Base-by-base conservation (phyloP, 1,140 invertebrate species). In the Coenobita brevimanus region DNA sequence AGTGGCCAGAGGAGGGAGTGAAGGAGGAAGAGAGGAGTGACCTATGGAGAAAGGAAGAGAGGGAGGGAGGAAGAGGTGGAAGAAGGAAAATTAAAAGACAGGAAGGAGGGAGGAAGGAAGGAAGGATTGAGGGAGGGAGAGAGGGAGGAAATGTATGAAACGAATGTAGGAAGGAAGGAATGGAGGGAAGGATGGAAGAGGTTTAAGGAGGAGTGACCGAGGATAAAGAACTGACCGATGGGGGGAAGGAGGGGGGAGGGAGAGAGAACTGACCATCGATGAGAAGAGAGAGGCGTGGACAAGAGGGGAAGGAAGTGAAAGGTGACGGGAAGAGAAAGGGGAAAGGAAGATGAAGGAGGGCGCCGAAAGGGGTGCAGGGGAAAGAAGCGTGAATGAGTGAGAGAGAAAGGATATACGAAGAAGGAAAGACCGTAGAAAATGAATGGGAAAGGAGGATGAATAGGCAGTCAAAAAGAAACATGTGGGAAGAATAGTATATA, bases 1-100 rank as follows among this genome's bases (percentile, higher is more conserved):
- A 30, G 60, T 54, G 64, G 54, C 62, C 54, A 81, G 79, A 81
- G 79, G 60, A 81, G 79, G 64, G 54, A 81, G 79, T 64, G 79
- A 81, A 57, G 64, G 38, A 62, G 78, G 60, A 54, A 62, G 78
- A 80, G 78, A 80, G 78, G 50, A 80, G 78, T 60, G 57, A 80
- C 54, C 54, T 27, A 80, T n/a, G 60, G 50, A 60, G 78, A 80
- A 24, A 54, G 78, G 24, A 15, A 60, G 46, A 80, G n/a, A 80
- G 76, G 54, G 76, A 80, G 60, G 38, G 24, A 41, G 24, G 64
- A 30, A 21, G 30, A 64, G 3, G 24, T 50, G 8, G 24, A 62
- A 30, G 60, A 57, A 81, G 54, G 64, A 57, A 81, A 57, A 81
- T 54, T 64, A 36, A 81, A 36, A 81, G 79, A 81, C 50, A 81